Evolutionary conservation across 1,140 invertebrate species (phyloP), one percentile per base, ranked within the genome.

Genomic region (Trichonephila clavata): DNA sequence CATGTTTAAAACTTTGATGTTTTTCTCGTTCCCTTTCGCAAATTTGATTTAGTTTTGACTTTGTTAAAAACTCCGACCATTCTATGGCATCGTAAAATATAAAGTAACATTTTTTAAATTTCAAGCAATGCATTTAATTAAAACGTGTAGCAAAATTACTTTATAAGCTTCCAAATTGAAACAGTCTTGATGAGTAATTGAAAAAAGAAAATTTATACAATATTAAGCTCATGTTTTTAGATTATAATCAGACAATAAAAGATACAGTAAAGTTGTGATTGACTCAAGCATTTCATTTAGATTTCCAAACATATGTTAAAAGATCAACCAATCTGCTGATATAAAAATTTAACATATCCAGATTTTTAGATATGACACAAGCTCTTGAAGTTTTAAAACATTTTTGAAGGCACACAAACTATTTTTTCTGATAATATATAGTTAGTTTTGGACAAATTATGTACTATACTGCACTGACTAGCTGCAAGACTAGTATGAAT

Each of bases 381-480:
- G 71, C 71, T 77, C 71, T 77, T 77, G 18, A 77, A 77, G 27
- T 39, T 32, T 32, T 77, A 13, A 77, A 18, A 77, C 6, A 13
- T 32, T 32, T 39, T 16, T 39, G 27, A 77, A 77, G 27, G 27
- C 27, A 77, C 71, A 39, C 27, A 50, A 50, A 50, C 27, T 77
- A 16, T 32, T 77, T 32, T 77, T 77, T 77, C 71, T 6, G 27
- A 77, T 77, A 39, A 68, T 63, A 21, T 39, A n/a, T n/a, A n/a
- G 71, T 77, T 77, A 39, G 27, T 32, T 77, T 20, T 77, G 2
- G 24, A 77, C 71, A 77, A 77, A 77, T 77, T 39, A 71, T 77
- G 39, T 39, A 32, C 27, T 77, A 24, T 77, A 77, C 71, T 77
- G 71, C 71, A 77, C 71, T 77, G 71, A 77, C 71, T 77, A 77